Conservation (phyloP, 2,797 vertebrate genomes). For the Xerus rutilus region DNA sequence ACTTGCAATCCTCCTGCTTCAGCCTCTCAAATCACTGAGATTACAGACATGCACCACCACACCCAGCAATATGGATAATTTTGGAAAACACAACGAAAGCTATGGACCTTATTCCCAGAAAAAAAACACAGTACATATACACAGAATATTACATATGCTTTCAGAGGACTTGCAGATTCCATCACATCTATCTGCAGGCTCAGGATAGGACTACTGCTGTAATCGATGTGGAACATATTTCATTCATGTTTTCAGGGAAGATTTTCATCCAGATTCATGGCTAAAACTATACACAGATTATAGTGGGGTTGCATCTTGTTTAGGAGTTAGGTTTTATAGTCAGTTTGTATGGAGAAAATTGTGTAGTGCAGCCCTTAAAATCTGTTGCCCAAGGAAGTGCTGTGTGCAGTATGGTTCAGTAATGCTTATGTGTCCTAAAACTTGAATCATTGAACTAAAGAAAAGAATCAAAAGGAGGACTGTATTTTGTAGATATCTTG, state of each 20-base stretch:
- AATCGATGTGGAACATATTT: background rate
- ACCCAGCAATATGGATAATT: background rate
- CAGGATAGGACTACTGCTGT: background rate
- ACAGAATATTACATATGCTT: background rate
- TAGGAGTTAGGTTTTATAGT: background rate
- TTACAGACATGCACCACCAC: no score
- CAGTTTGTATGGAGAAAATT: slow-evolving; percentile 24
- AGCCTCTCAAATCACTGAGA: no score
- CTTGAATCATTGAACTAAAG: background rate
- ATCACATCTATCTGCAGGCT: background rate
- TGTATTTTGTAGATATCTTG: slow-evolving; percentile 15
- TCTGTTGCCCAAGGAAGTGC: background rate
- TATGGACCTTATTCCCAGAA: background rate
- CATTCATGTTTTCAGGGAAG: background rate
- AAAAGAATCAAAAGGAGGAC: background rate
- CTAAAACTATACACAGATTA: background rate
- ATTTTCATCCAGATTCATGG: background rate
- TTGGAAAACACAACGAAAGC: slow-evolving; percentile 3
- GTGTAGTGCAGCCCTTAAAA: background rate
- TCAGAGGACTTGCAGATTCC: background rate
- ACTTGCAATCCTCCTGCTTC: no score
- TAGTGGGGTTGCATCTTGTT: background rate
- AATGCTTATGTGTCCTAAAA: background rate
- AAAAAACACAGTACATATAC: background rate
- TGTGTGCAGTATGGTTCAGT: background rate